These are phyloP conservation scores for Strigamia maritima DNA, from an alignment of 2,888 invertebrate species.

Conservation along the genomic window DNA sequence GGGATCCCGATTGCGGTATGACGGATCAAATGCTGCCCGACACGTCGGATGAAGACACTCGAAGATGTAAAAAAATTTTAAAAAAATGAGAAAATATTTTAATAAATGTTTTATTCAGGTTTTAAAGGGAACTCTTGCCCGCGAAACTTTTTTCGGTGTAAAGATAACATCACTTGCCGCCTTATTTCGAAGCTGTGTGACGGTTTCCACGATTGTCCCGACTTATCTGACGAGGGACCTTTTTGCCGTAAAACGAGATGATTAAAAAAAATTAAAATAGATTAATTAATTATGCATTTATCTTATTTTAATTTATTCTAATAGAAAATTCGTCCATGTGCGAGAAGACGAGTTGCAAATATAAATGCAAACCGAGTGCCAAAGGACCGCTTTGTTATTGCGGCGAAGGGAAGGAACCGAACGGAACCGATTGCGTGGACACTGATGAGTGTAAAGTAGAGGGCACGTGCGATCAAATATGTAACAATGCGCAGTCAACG, in stretches of 20 bases:
- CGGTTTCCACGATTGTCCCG: conserved; percentile 63
- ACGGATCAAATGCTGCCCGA: conserved; percentile 57
- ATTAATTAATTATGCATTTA: background rate
- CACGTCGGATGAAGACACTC: conserved; percentile 67
- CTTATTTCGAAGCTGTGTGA: conserved; percentile 66
- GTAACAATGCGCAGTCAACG: conserved; percentile 60
- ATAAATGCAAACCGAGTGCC: conserved; percentile 68
- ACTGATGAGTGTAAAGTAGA: conserved; percentile 72
- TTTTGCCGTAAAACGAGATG: conserved; percentile 60
- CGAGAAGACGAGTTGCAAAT: conserved; percentile 59
- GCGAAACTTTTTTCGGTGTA: conserved; percentile 67
- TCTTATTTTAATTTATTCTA: background rate
- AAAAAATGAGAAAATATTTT: background rate
- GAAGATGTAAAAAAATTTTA: conserved; percentile 58
- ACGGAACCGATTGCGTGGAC: conserved; percentile 64
- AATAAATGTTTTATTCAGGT: conserved; percentile 51
- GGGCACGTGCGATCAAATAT: conserved; percentile 70
- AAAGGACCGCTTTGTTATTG: conserved; percentile 73
- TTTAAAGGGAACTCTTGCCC: conserved; percentile 63
- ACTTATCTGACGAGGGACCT: conserved; percentile 69
- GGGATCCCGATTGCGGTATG: conserved; percentile 70
- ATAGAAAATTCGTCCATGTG: conserved; percentile 56
- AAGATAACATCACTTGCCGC: conserved; percentile 60
- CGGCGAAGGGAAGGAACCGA: conserved; percentile 63
- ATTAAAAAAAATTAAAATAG: background rate